Evolutionary conservation across 2,888 invertebrate species (phyloP), one percentile per base, ranked within the genome.

Genomic region (Xestia xanthographa): DNA sequence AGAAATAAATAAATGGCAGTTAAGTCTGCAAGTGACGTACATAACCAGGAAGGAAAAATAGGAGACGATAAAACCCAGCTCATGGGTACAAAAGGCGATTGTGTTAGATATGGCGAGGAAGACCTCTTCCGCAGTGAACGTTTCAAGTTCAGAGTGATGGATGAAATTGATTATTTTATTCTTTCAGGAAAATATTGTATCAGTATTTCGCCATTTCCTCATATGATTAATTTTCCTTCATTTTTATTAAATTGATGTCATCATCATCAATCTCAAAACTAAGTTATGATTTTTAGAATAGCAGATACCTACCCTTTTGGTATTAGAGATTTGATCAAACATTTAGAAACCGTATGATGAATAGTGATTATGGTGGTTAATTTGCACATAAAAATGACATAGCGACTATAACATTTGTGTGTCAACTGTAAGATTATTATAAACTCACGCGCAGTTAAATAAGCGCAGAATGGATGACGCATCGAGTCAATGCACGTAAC

Each of bases 391-490:
- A 22, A 38, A 56, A 48, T 1, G 4, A 48, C 0, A 41, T 11
- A 38, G 26, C 5, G 14, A 70, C 12, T 38, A 38, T 26, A 63
- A 56, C 1, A 29, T 34, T 63, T 29, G 1, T 53, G 9, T 41
- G 48, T 22, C 0, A 48, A n/a, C 3, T 5, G 11, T 29, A 17
- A 17, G 26, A 50, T 58, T n/a, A 80, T 72, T 34, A 63, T 53
- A 26, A 29, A 66, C 29, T 74, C 60, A 81, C 62, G 38, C 43
- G 14, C 29, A 41, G 22, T 14, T 43, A 50, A 48, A 75, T 41
- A 45, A 29, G 38, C 14, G 45, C 0, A 1, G n/a, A 72, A 41
- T 50, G 38, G n/a, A 53, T 69, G 45, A 56, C 75, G 29, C 22
- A 80, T 41, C 22, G 11, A 41, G 53, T 45, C 43, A 50, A 22